Evolutionary conservation across 1,140 invertebrate species (phyloP).

Genomic region (Diabrotica virgifera): DNA sequence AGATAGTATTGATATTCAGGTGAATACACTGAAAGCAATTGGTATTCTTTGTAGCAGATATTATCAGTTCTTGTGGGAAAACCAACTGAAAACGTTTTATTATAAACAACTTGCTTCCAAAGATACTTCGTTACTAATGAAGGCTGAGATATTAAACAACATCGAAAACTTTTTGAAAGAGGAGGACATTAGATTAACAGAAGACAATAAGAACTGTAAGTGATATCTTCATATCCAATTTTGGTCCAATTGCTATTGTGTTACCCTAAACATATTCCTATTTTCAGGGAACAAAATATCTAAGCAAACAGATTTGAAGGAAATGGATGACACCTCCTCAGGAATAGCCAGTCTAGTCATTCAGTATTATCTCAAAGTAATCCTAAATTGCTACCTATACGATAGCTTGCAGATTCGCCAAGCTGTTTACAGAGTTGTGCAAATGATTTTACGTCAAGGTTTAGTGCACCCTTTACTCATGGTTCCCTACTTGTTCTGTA

Average conservation of each 20-base stretch:
- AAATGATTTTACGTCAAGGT: constrained; percentile 92
- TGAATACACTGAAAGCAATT: constrained; percentile 77
- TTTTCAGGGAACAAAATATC: constrained; percentile 81
- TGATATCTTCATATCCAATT: constrained; percentile 20
- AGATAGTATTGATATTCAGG: constrained; percentile 76
- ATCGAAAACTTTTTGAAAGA: constrained; percentile 93
- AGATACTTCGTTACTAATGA: constrained; percentile 70
- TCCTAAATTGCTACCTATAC: constrained; percentile 92
- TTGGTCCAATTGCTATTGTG: too few species aligned
- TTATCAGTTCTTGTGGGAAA: constrained; percentile 89
- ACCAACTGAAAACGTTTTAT: constrained; percentile 88
- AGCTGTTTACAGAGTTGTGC: constrained; percentile 88
- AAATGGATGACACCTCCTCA: constrained; percentile 91
- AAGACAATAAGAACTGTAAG: constrained; percentile 92
- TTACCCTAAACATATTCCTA: too few species aligned
- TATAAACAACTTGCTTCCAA: constrained; percentile 76
- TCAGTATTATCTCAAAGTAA: constrained; percentile 93
- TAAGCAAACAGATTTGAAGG: constrained; percentile 91
- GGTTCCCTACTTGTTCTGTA: constrained; percentile 96
- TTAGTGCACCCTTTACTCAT: constrained; percentile 97
- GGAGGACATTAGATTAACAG: constrained; percentile 94
- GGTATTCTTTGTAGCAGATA: constrained; percentile 93
- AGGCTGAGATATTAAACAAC: constrained; percentile 88
- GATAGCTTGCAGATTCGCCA: constrained; percentile 76
- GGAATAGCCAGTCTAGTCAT: constrained; percentile 98